Conservation (phyloP, 1,140 invertebrate species). For the Marisa cornuarietis region DNA sequence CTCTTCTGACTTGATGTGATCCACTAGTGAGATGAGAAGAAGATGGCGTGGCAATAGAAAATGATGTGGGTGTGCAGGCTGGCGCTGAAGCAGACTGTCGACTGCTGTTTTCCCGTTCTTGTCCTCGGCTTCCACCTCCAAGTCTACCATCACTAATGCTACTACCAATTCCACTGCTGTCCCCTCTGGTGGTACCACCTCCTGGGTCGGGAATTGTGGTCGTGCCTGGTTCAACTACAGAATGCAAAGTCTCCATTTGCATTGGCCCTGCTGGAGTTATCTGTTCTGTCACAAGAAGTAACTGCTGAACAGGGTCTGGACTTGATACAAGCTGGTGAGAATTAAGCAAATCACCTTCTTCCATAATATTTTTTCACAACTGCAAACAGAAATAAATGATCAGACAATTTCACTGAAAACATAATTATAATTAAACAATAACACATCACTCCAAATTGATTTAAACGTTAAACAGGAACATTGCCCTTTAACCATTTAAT, state of each 20-base stretch:
- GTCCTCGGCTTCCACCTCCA: not conserved
- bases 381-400: not conserved
- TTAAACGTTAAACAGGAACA: not conserved
- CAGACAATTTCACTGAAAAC: not conserved
- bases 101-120: constrained; percentile 4
- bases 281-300: not conserved
- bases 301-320: not conserved
- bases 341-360: not conserved
- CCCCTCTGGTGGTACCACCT: not conserved
- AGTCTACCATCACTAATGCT: not conserved
- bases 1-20: not conserved
- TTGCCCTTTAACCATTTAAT: not conserved
- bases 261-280: not conserved
- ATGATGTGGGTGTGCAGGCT: constrained; percentile 13
- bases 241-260: not conserved
- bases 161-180: too few species aligned
- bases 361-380: not conserved
- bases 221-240: constrained; percentile 3
- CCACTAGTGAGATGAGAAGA: not conserved
- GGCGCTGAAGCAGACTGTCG: constrained; percentile 15
- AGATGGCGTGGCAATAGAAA: not conserved
- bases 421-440: not conserved
- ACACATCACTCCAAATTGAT: not conserved
- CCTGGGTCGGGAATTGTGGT: not conserved
- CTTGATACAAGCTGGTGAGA: not conserved